Base-by-base conservation (phyloP, 2,888 invertebrate species). In the Pristionchus exspectatus region DNA sequence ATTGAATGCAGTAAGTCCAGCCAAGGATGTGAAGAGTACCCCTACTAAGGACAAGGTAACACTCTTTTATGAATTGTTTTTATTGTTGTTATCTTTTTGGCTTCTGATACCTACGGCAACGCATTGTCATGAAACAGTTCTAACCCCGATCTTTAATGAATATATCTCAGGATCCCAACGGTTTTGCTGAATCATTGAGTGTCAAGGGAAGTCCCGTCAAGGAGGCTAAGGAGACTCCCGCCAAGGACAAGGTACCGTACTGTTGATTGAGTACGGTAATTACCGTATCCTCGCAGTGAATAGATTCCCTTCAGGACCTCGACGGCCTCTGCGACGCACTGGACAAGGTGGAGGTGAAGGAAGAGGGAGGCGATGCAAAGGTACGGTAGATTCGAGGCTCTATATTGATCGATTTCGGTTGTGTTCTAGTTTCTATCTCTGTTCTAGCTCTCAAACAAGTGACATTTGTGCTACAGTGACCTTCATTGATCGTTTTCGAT, bases 341-440 rank as follows among this genome's bases (percentile, higher is more conserved):
- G 81, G 12, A 81, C n/a, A 59, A 85, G 12, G 63, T 85, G 85
- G 59, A 85, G 12, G 85, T 85, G 56, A 63, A 85, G 85, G 59
- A 33, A 33, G 59, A 30, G 3, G 81, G 27, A n/a, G 27, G n/a
- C n/a, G n/a, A 4, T 33, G n/a, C 7, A 1, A 81, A 81, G 81
- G 74, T 74, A 38, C 38, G 21, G 74, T 72, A 33, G 2, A 16
- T 50, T 16, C 10, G 77, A 44, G 16, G 44, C 44, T 12, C 3
- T 10, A 7, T 50, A 50, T 50, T 50, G 44, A 50, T 50, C n/a
- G n/a, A n/a, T n/a, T n/a, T 38, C 38, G 38, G 38, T 38, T 38
- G 10, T 44, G 44, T 50, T 50, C 9, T 44, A 5, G 44, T 9
- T 50, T 7, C 5, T 50, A 50, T 50, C 5, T 3, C 44, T 50